Conservation (phyloP, 2,113 vertebrate species). For the Physeter macrocephalus region DNA sequence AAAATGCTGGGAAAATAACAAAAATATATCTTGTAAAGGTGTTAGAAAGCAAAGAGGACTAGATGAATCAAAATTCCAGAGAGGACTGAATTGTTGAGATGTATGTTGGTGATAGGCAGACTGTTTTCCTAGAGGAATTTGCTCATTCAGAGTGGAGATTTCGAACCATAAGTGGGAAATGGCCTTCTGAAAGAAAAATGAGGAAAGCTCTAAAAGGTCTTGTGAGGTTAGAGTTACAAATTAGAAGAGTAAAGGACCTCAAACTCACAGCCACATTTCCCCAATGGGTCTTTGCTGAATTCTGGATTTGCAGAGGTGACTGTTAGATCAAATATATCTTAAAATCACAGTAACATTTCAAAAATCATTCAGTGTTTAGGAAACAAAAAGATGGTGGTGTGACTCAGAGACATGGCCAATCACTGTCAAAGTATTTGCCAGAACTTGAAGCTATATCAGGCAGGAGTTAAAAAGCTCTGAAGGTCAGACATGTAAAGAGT, state of each 20-base stretch:
- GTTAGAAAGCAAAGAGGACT: background rate
- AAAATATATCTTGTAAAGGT: background rate
- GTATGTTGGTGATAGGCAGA: background rate
- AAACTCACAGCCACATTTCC: background rate
- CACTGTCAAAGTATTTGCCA: background rate
- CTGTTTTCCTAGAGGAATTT: background rate
- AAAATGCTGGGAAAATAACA: background rate
- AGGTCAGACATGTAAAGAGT: background rate
- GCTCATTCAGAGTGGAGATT: background rate
- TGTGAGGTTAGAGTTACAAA: background rate
- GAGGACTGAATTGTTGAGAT: background rate
- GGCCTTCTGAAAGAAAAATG: background rate
- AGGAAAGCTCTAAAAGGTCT: background rate
- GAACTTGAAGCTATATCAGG: background rate
- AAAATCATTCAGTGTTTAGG: background rate
- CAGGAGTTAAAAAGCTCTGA: background rate
- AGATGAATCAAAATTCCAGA: background rate
- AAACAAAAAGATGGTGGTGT: background rate
- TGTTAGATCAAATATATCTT: background rate
- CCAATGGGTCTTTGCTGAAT: background rate
- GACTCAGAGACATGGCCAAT: background rate
- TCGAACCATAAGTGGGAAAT: background rate
- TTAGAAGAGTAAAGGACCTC: background rate
- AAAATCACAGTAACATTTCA: background rate
- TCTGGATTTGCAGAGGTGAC: background rate